These are phyloP conservation scores for Pteruthius melanotis DNA, from an alignment of 2,113 vertebrate species.

Conservation along the genomic window DNA sequence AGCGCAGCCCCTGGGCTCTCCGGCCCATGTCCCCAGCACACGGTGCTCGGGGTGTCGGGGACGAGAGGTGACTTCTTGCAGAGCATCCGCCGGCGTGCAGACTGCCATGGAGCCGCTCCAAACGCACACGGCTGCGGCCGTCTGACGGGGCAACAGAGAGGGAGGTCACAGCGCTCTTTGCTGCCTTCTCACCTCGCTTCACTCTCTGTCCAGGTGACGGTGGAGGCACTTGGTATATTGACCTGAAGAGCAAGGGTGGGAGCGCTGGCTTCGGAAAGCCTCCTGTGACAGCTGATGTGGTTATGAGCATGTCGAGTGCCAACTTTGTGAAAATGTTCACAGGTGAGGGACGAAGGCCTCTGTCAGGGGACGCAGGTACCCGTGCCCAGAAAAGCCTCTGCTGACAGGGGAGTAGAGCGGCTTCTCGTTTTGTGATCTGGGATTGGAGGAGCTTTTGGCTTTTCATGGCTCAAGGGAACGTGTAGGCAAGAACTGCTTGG, in stretches of 20 bases:
- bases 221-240: slow-evolving; percentile 87
- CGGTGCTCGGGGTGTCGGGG: background rate
- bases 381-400: background rate
- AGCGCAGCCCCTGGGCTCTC: background rate
- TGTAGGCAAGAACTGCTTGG: fast-evolving
- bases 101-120: fast-evolving
- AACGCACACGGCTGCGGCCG: fast-evolving
- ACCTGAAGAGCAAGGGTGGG: slow-evolving; percentile 84
- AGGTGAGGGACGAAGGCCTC: slow-evolving; percentile 68
- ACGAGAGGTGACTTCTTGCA: fast-evolving
- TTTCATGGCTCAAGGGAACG: background rate
- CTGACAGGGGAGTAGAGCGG: fast-evolving
- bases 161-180: fast-evolving
- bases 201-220: slow-evolving; percentile 75
- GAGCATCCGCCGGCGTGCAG: fast-evolving
- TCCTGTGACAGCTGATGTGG: slow-evolving; percentile 77
- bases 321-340: slow-evolving; percentile 94
- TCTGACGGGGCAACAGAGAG: fast-evolving
- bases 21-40: fast-evolving
- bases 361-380: fast-evolving
- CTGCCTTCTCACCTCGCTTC: background rate
- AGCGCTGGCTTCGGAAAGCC: slow-evolving; percentile 79
- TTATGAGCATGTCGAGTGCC: slow-evolving; percentile 86
- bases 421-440: background rate
- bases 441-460: fast-evolving